Conservation (phyloP, 2,113 vertebrate genomes). For the Albula goreensis region DNA sequence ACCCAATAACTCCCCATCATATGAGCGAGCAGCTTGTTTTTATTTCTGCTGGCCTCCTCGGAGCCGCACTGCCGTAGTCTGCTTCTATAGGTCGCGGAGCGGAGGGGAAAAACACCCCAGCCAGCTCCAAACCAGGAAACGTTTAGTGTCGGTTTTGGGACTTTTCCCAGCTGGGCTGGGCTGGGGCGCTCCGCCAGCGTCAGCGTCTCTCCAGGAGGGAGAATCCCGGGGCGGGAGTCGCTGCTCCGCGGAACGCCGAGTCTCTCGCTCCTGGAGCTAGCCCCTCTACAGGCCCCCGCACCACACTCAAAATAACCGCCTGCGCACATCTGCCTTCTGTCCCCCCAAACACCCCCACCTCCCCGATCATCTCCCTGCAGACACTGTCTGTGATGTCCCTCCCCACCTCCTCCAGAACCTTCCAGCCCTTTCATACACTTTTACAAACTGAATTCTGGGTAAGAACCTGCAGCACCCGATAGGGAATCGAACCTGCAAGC, state of each 20-base stretch:
- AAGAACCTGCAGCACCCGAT: too few relatives aligned
- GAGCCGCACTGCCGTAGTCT: not conserved
- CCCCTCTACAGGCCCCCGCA: not conserved
- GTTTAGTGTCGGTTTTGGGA: slow-evolving; percentile 11
- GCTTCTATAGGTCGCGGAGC: not conserved
- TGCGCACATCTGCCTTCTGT: too few relatives aligned
- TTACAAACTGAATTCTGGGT: too few relatives aligned
- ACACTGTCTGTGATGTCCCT: too few relatives aligned
- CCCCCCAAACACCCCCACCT: too few relatives aligned
- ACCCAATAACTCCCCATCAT: slow-evolving; percentile 13
- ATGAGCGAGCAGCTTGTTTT: slow-evolving; percentile 16
- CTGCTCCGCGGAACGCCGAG: not conserved
- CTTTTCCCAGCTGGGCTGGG: not conserved
- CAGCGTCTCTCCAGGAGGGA: not conserved
- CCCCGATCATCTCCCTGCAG: too few relatives aligned
- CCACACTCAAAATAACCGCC: too few relatives aligned
- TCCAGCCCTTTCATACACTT: too few relatives aligned
- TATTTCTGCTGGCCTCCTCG: slow-evolving; percentile 9
- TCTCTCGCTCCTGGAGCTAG: not conserved
- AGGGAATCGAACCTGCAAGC: too few relatives aligned
- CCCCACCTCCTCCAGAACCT: too few relatives aligned
- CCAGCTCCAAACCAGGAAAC: slow-evolving; percentile 1
- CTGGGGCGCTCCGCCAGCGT: not conserved
- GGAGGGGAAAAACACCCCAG: not conserved
- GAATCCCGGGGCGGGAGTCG: not conserved